A percentile compares a stretch with the other conserved stretches of the same genome.
Conservation (phyloP, 2,888 invertebrate genomes). For the Eupithecia centaureata region DNA sequence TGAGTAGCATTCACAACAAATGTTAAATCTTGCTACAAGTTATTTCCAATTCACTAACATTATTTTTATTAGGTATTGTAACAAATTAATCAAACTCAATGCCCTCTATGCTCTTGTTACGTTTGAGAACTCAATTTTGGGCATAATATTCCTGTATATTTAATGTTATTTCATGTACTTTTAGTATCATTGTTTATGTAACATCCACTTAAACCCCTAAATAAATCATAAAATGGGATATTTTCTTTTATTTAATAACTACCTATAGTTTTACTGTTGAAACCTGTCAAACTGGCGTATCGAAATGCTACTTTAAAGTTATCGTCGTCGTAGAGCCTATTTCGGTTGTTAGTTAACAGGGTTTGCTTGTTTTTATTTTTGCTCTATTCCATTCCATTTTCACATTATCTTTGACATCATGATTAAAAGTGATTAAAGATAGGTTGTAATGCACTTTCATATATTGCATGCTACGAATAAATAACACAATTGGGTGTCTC, state of each 20-base stretch:
- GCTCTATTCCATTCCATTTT: constrained; percentile 34
- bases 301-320: constrained; percentile 19
- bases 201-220: constrained; percentile 19
- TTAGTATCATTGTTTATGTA: constrained; percentile 26
- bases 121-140: constrained; percentile 20
- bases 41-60: constrained; percentile 21
- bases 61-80: constrained; percentile 42
- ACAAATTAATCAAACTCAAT: constrained; percentile 32
- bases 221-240: constrained; percentile 23
- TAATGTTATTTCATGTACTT: constrained; percentile 23
- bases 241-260: constrained; percentile 15
- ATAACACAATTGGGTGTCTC: constrained; percentile 20
- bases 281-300: constrained; percentile 1
- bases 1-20: not conserved
- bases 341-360: too few species aligned
- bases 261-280: not conserved
- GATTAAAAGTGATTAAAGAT: too few species aligned
- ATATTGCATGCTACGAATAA: too few species aligned
- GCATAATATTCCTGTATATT: constrained; percentile 26
- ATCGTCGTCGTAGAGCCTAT: constrained; percentile 11
- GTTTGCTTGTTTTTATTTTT: constrained; percentile 42
- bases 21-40: not conserved
- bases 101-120: constrained; percentile 21
- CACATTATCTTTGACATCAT: constrained; percentile 28
- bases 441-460: not conserved